Conservation (phyloP, 2,888 invertebrate genomes). For the Leptinotarsa haldemani region DNA sequence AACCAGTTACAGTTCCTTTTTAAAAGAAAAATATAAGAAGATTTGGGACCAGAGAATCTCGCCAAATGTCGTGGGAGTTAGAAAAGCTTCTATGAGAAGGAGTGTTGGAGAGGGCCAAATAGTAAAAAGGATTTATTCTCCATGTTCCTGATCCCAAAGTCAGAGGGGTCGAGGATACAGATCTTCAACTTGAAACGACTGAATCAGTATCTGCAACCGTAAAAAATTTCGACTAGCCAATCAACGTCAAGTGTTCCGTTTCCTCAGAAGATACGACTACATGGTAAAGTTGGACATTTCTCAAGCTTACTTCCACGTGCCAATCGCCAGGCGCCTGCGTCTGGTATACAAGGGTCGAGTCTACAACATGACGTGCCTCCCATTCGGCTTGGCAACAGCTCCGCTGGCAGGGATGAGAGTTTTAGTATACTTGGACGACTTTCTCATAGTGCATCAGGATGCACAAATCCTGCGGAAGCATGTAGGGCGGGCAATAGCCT, state of each 20-base stretch:
- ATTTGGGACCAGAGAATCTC: neutral
- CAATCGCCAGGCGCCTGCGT: neutral
- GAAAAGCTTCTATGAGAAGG: neutral
- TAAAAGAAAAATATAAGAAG: neutral
- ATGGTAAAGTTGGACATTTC: neutral
- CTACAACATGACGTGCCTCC: neutral
- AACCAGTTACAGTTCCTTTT: neutral
- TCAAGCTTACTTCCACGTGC: neutral
- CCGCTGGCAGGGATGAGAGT: neutral
- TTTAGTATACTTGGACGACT: conserved; percentile 1
- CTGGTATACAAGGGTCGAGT: neutral
- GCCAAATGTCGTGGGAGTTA: neutral
- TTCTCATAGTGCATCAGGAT: neutral
- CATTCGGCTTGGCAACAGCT: neutral
- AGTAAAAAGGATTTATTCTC: neutral
- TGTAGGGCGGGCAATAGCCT: neutral
- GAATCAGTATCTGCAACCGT: neutral
- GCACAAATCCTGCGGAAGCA: neutral
- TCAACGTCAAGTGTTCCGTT: conserved; percentile 3
- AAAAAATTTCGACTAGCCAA: conserved; percentile 12
- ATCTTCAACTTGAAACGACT: neutral
- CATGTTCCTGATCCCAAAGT: neutral
- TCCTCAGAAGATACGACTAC: neutral
- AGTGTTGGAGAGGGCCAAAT: no score
- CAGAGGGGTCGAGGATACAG: neutral